A percentile compares a stretch with the other conserved stretches of the same genome.
Evolutionary conservation across 2,888 invertebrate species (phyloP).

Genomic region (Eueremaeus valkanovi): DNA sequence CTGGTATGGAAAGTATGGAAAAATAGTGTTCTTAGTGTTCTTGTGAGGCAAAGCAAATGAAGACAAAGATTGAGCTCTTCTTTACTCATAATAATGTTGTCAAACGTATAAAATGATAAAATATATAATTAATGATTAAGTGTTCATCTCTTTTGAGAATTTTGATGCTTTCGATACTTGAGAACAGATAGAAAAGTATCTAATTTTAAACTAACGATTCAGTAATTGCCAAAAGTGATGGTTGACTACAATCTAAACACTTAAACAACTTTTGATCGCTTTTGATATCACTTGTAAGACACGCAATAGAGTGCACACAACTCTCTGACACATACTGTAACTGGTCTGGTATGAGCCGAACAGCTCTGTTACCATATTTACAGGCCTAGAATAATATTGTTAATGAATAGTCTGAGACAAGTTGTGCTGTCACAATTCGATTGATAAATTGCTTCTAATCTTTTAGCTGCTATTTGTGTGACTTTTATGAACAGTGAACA

Average conservation of each 20-base stretch:
- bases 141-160: background rate
- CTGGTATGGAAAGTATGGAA: too few relatives aligned
- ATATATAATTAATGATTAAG: conserved; percentile 3
- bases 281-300: conserved; percentile 16
- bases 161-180: background rate
- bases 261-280: background rate
- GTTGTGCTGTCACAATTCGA: conserved; percentile 21
- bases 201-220: conserved; percentile 9
- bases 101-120: conserved; percentile 7
- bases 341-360: background rate
- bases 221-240: background rate
- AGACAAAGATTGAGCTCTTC: too few relatives aligned
- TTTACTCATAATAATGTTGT: background rate
- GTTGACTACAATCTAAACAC: background rate
- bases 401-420: conserved; percentile 27
- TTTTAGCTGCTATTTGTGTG: conserved; percentile 11
- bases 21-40: too few relatives aligned
- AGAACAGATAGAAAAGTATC: background rate
- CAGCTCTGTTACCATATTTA: background rate
- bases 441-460: conserved; percentile 31
- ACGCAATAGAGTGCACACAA: background rate
- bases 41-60: background rate
- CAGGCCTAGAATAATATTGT: background rate
- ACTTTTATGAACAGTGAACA: background rate
- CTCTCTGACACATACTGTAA: too few relatives aligned